A percentile compares a stretch with the other conserved stretches of the same genome.
Conservation (phyloP, 2,113 vertebrate species). For the Phalacrocorax aristotelis region DNA sequence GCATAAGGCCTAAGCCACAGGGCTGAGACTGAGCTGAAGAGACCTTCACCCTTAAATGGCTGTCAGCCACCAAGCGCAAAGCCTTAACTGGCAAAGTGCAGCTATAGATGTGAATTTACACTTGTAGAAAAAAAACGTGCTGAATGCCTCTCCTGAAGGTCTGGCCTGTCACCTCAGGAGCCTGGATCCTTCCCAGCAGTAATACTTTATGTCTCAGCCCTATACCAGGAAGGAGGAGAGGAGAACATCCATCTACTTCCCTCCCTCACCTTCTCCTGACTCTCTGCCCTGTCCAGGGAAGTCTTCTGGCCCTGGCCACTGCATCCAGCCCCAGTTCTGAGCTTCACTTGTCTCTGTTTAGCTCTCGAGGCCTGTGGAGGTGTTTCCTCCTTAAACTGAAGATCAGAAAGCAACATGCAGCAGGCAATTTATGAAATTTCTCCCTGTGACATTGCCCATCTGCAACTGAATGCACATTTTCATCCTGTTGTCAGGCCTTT, state of each 20-base stretch:
- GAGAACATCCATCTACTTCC: neutral
- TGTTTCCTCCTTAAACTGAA: neutral
- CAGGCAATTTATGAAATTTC: neutral
- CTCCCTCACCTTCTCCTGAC: neutral
- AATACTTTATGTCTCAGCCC: neutral
- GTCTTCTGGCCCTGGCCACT: neutral
- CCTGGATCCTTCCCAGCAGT: neutral
- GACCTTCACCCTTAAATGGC: neutral
- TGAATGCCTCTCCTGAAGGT: neutral
- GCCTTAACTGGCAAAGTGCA: neutral
- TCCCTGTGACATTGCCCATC: neutral
- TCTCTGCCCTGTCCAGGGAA: neutral
- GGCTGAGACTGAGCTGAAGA: neutral
- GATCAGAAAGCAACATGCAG: neutral
- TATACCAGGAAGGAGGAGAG: neutral
- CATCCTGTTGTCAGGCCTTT: neutral
- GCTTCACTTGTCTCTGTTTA: neutral
- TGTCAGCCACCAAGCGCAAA: fast-evolving
- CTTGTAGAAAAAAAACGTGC: neutral
- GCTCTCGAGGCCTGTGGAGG: neutral
- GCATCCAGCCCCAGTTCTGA: neutral
- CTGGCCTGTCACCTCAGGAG: neutral
- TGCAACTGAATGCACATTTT: neutral
- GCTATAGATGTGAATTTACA: fast-evolving
- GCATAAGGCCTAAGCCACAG: neutral